Percentiles rank a stretch among this genome's conserved stretches.
phyloP scores from a whole-genome alignment of 1,140 invertebrate genomes.

The Monochamus saltuarius region DNA sequence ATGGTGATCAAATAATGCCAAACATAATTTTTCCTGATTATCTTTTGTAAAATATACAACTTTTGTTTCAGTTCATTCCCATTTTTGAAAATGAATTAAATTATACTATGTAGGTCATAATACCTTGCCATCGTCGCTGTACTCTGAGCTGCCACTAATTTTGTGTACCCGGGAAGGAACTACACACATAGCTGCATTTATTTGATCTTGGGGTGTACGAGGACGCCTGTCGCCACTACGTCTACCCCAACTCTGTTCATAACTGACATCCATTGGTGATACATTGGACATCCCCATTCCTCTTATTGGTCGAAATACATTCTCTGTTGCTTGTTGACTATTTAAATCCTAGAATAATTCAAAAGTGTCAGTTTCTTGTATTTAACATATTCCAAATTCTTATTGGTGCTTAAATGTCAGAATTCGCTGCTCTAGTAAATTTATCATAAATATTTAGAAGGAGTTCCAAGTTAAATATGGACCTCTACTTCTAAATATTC shows the following conservation, averaged over 20 bases:
- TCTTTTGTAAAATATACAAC: no score
- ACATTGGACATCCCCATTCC: constrained; percentile 6
- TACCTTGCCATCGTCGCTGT: constrained; percentile 29
- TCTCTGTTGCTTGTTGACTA: not conserved
- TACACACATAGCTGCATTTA: constrained; percentile 5
- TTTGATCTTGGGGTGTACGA: constrained; percentile 27
- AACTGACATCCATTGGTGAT: constrained; percentile 29
- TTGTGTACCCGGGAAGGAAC: constrained; percentile 20
- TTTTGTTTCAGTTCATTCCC: no score
- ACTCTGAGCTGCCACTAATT: constrained; percentile 33
- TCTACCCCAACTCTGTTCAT: constrained; percentile 16
- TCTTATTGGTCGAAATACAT: constrained; percentile 17
- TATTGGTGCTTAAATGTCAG: not conserved
- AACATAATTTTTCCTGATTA: no score
- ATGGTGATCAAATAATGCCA: no score
- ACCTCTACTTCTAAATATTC: constrained; percentile 25
- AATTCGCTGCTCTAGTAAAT: not conserved
- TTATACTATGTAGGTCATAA: no score
- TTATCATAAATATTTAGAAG: not conserved
- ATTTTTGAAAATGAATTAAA: no score
- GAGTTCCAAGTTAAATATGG: constrained; percentile 11
- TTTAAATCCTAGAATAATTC: constrained; percentile 1
- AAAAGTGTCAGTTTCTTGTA: not conserved
- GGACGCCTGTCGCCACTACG: constrained; percentile 9
- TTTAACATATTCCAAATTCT: not conserved